Evolutionary conservation across 2,113 vertebrate genomes (phyloP).

Genomic region (Smithornis capensis): DNA sequence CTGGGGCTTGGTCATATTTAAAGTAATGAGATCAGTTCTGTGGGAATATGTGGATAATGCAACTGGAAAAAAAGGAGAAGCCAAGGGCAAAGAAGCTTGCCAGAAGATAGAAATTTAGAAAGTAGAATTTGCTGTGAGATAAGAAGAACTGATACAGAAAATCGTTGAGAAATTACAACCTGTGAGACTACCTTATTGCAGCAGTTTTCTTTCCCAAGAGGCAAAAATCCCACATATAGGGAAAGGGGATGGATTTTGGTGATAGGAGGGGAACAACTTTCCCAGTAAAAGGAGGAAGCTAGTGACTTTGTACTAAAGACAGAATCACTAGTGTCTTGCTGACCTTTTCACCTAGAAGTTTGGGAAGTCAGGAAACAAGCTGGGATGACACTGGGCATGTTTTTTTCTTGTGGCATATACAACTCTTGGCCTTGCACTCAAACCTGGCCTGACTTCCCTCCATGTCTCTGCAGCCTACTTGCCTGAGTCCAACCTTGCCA

Average conservation of each 20-base stretch:
- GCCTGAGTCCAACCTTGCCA: constrained; percentile 62
- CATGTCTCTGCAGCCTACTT: constrained; percentile 65
- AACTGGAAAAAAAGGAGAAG: background rate
- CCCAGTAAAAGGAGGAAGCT: background rate
- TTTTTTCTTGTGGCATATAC: background rate
- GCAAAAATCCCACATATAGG: background rate
- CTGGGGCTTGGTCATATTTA: background rate
- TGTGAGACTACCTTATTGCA: background rate
- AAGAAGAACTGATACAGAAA: background rate
- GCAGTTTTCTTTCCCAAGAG: background rate
- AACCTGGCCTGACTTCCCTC: background rate
- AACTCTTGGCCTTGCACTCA: background rate
- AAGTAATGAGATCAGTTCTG: background rate
- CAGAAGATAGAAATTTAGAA: background rate
- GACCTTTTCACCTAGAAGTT: background rate
- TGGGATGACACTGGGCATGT: background rate
- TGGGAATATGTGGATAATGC: background rate
- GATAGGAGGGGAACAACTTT: background rate
- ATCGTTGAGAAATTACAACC: background rate
- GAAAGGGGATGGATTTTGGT: background rate
- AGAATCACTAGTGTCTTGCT: background rate
- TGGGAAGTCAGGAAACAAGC: accelerated
- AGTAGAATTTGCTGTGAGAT: background rate
- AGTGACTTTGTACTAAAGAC: background rate
- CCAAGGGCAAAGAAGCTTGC: background rate